Evolutionary conservation across 1,140 invertebrate species (phyloP).

Genomic region (Cepaea nemoralis): DNA sequence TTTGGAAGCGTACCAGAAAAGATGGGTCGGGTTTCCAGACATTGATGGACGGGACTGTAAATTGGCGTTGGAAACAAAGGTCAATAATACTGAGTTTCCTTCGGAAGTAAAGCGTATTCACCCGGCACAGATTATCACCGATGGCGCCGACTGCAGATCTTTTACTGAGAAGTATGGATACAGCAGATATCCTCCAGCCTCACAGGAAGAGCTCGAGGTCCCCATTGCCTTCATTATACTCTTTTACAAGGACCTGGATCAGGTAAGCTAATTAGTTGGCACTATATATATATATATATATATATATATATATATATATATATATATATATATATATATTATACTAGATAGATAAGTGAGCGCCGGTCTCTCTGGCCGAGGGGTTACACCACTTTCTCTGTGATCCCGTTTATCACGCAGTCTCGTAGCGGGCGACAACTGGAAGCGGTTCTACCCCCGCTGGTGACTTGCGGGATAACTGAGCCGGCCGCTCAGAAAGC

Average conservation of each 20-base stretch:
- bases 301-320: no score
- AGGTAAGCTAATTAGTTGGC: constrained; percentile 39
- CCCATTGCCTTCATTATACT: constrained; percentile 66
- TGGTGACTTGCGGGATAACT: no score
- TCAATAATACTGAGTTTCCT: not conserved
- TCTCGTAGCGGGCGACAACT: no score
- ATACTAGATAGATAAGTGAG: no score
- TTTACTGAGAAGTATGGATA: constrained; percentile 36
- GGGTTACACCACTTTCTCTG: no score
- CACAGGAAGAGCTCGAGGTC: constrained; percentile 53
- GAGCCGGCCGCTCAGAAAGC: no score
- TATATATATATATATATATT: no score
- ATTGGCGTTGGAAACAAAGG: not conserved
- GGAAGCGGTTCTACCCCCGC: no score
- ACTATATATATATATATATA: no score
- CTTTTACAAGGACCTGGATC: constrained; percentile 61
- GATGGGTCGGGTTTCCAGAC: constrained; percentile 17
- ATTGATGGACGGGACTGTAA: not conserved
- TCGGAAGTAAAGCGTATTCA: not conserved
- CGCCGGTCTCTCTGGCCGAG: no score
- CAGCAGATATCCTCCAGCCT: not conserved
- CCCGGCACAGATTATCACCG: not conserved
- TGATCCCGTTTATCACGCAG: no score
- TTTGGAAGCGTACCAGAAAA: not conserved
- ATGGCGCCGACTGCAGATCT: not conserved